Conservation (phyloP, 37 sponge, comb jelly and placozoan species). For the Diacarnus erythraeanus region DNA sequence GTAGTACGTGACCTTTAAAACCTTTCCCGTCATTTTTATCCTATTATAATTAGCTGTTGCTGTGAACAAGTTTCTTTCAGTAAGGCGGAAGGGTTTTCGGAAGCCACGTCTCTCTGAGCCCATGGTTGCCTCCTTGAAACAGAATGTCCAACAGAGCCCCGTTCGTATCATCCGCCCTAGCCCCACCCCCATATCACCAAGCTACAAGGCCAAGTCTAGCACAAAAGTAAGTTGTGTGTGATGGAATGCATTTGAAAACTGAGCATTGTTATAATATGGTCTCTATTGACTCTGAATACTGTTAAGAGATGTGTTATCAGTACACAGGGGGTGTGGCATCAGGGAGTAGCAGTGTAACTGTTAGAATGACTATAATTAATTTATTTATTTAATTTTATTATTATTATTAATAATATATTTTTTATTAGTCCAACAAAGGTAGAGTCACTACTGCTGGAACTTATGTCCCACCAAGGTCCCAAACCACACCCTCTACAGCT, state of each 20-base stretch:
- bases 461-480: conserved; percentile 40
- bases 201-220: conserved; percentile 48
- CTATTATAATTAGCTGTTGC: conserved; percentile 2
- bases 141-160: conserved; percentile 32
- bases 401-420: too few species aligned
- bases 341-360: too few species aligned
- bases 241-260: not conserved
- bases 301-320: too few species aligned
- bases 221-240: conserved; percentile 2
- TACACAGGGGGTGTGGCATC: too few species aligned
- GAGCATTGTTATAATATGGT: not conserved
- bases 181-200: conserved; percentile 64
- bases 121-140: conserved; percentile 25
- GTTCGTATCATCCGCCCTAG: conserved; percentile 38
- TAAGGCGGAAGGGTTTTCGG: not conserved
- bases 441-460: conserved; percentile 28
- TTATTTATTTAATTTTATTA: too few species aligned
- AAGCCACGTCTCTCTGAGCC: conserved; percentile 46
- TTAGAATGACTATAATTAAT: too few species aligned
- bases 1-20: too few species aligned
- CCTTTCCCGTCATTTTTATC: not conserved
- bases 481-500: not conserved
- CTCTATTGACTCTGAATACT: too few species aligned
- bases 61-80: conserved; percentile 16
- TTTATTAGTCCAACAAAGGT: not conserved